These are phyloP conservation scores for Hypena proboscidalis DNA, from an alignment of 2,888 invertebrate genomes.

Conservation along the genomic window DNA sequence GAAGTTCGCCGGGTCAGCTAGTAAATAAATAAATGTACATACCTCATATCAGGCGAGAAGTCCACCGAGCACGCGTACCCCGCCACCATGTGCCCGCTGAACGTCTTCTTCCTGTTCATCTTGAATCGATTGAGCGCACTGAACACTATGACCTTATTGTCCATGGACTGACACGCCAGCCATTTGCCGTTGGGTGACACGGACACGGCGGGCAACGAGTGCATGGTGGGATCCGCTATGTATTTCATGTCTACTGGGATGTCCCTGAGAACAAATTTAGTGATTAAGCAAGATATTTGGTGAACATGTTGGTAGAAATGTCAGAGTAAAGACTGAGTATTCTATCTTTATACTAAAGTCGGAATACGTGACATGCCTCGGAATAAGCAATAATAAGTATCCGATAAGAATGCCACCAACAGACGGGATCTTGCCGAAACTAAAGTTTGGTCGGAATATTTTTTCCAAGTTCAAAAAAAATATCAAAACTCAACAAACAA, in stretches of 20 bases:
- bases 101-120: constrained; percentile 98
- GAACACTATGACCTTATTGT: constrained; percentile 99
- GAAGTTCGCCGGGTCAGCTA: too few relatives aligned
- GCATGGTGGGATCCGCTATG: constrained; percentile 99
- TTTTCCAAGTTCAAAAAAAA: too few relatives aligned
- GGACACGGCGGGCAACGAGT: constrained; percentile 98
- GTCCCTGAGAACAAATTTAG: constrained; percentile 80
- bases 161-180: constrained; percentile 99
- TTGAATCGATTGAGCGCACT: constrained; percentile 98
- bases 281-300: too few relatives aligned
- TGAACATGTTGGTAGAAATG: too few relatives aligned
- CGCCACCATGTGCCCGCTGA: constrained; percentile 99
- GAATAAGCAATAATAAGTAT: too few relatives aligned
- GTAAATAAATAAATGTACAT: constrained; percentile 38
- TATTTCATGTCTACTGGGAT: constrained; percentile 99
- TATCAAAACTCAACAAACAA: too few relatives aligned
- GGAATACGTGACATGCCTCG: too few relatives aligned
- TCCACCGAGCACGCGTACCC: constrained; percentile 99
- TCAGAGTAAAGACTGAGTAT: too few relatives aligned
- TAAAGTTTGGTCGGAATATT: too few relatives aligned
- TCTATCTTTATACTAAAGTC: too few relatives aligned
- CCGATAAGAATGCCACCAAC: too few relatives aligned
- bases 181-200: constrained; percentile 98
- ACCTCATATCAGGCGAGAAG: constrained; percentile 99
- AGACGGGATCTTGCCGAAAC: too few relatives aligned